A percentile compares a stretch with the other conserved stretches of the same genome.
Conservation (phyloP, 2,113 vertebrate genomes). For the Carlito syrichta region DNA sequence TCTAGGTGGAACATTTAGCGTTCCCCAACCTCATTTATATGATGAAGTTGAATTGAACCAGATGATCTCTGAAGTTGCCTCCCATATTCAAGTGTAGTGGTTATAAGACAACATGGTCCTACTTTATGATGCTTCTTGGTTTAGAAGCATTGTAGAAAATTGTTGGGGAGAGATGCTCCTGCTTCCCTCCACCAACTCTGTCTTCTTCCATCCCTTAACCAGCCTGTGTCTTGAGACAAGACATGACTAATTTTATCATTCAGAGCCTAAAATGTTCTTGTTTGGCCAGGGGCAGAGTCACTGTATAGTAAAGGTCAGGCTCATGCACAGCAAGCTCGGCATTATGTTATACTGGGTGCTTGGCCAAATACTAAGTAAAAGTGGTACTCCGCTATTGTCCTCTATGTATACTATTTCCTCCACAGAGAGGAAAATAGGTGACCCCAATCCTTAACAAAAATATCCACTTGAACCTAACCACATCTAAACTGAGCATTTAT, state of each 20-base stretch:
- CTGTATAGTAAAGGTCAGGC: rapidly evolving
- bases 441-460: not conserved
- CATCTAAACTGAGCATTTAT: not conserved
- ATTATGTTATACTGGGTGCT: not conserved
- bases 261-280: not conserved
- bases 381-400: not conserved
- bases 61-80: not conserved
- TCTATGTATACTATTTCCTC: not conserved
- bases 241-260: not conserved
- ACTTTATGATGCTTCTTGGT: not conserved
- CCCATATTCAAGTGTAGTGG: not conserved
- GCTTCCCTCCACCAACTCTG: not conserved
- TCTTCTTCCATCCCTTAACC: not conserved
- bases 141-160: not conserved
- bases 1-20: not conserved
- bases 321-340: not conserved
- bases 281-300: not conserved
- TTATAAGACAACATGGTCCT: not conserved
- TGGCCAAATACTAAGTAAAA: not conserved
- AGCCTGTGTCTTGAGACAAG: not conserved
- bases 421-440: not conserved
- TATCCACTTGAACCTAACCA: not conserved
- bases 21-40: not conserved
- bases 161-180: not conserved
- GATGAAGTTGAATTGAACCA: not conserved